Base-by-base conservation (phyloP, 1,140 invertebrate genomes). In the Heliconius hermathena region DNA sequence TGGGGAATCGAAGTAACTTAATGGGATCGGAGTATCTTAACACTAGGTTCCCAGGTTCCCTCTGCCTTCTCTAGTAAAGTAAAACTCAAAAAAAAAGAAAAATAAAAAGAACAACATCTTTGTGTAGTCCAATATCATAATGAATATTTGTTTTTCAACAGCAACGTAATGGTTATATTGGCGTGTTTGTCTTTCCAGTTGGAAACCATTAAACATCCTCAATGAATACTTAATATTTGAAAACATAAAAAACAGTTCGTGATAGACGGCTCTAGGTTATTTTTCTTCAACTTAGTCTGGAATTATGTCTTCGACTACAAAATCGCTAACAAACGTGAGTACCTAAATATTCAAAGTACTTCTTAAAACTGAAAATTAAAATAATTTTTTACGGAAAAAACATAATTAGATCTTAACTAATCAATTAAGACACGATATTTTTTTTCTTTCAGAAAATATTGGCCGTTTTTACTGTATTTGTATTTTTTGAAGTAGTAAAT, bases 191-290 rank as follows among this genome's bases (percentile, higher is more conserved):
- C 38, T 77, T 82, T 46, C 29, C 70, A 20, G 20, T 74, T 70
- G 71, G 18, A 60, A 77, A 80, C 74, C 66, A 36, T 75, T 77
- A 82, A 83, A 82, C 84, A 82, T 85, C 84, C 84, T 75, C 70
- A 73, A 52, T 26, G 49, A 77, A 77, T 60, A 33, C 60, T 66
- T 75, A 76, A 22, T 80, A 77, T 83, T 83, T 77, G 54, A 80
- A 82, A 82, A 83, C 80, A 81, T 66, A 77, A 60, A 26, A 81
- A 82, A 82, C 81, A 80, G 77, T 57, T 41, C 29, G 18, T 22
- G 75, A 29, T 16, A 60, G 54, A 41, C n/a, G 52, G 52, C 18
- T 60, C 73, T 49, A 29, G 33, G 46, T 74, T 71, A 36, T 74
- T 52, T 78, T 60, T 33, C 18, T 52, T 57, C 18, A n/a, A 57